phyloP scores from a whole-genome alignment of 2,797 vertebrate genomes.

The Podarcis siculus region DNA sequence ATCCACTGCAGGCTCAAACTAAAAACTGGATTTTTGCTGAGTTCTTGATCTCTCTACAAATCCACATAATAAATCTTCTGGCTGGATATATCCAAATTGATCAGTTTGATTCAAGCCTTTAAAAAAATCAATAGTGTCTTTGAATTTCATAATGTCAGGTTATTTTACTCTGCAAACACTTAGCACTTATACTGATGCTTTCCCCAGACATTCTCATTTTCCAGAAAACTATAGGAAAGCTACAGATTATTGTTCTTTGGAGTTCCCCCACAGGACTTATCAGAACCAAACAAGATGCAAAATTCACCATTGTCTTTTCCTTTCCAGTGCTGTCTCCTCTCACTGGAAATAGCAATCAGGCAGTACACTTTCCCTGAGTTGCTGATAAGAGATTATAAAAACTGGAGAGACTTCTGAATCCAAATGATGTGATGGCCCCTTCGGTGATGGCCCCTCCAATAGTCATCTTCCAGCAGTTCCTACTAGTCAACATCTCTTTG shows the following conservation, averaged over 20 bases:
- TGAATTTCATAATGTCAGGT: slow-evolving; percentile 30
- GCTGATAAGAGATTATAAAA: not conserved
- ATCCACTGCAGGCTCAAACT: slow-evolving; percentile 18
- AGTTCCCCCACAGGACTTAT: not conserved
- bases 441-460: not conserved
- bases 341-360: not conserved
- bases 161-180: slow-evolving; percentile 25
- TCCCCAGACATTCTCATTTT: slow-evolving; percentile 16
- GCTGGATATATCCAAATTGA: slow-evolving; percentile 28
- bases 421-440: not conserved
- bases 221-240: not conserved
- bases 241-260: not conserved
- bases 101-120: slow-evolving; percentile 34
- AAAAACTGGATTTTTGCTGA: slow-evolving; percentile 41
- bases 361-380: not conserved
- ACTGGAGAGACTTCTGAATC: not conserved
- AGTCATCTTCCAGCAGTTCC: not conserved
- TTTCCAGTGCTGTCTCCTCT: not conserved
- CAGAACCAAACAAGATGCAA: not conserved
- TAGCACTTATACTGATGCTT: slow-evolving; percentile 1
- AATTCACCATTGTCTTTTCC: not conserved
- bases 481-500: not conserved
- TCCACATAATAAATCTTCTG: slow-evolving; percentile 36
- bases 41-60: slow-evolving; percentile 33
- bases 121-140: slow-evolving; percentile 44